Evolutionary conservation across 2,888 invertebrate genomes (phyloP).

Genomic region (Aporophyla nigra): DNA sequence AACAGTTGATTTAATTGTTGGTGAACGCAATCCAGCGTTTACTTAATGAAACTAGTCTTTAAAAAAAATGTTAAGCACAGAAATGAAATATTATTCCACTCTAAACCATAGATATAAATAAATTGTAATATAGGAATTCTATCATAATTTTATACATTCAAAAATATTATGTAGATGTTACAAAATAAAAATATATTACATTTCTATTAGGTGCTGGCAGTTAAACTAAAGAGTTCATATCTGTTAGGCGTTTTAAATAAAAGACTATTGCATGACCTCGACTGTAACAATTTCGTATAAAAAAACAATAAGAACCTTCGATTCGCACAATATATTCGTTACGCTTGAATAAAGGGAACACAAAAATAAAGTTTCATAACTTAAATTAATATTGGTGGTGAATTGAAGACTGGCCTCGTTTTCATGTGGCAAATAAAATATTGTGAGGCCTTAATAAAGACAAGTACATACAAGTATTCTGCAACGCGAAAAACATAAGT

Average conservation of each 20-base stretch:
- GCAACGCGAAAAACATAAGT: slow-evolving; percentile 43
- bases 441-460: slow-evolving; percentile 41
- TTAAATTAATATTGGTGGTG: slow-evolving; percentile 51
- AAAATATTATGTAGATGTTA: slow-evolving; percentile 38
- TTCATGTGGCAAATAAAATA: slow-evolving; percentile 54
- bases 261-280: slow-evolving; percentile 44
- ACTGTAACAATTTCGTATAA: slow-evolving; percentile 1
- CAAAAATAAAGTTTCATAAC: slow-evolving; percentile 34
- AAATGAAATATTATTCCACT: slow-evolving; percentile 32
- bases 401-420: slow-evolving; percentile 48
- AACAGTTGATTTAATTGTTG: slow-evolving; percentile 8
- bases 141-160: slow-evolving; percentile 17
- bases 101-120: slow-evolving; percentile 34
- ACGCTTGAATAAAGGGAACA: slow-evolving; percentile 57
- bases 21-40: neutral
- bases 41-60: slow-evolving; percentile 21
- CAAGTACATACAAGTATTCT: slow-evolving; percentile 35
- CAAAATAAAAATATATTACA: slow-evolving; percentile 31
- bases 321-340: slow-evolving; percentile 40
- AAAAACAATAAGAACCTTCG: slow-evolving; percentile 26
- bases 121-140: slow-evolving; percentile 11
- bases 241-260: slow-evolving; percentile 8
- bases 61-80: slow-evolving; percentile 15
- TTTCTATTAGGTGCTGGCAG: slow-evolving; percentile 37
- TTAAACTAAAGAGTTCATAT: slow-evolving; percentile 21